Evolutionary conservation across 2,888 invertebrate species (phyloP).

Genomic region (Ernsta delagoae): DNA sequence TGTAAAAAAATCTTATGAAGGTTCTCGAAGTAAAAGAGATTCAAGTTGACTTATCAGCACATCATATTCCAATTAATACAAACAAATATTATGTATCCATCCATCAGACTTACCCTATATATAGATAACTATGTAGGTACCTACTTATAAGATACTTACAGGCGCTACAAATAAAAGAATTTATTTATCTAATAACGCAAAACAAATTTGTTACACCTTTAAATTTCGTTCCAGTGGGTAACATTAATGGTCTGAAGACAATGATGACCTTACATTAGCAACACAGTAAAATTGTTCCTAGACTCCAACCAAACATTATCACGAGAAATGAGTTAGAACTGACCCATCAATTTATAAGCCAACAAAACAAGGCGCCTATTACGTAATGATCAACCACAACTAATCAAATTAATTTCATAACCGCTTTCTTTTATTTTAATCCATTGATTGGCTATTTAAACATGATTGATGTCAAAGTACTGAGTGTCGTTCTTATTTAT

Average conservation of each 20-base stretch:
- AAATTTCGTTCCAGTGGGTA: neutral
- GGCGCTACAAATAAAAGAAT: no score
- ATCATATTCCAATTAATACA: no score
- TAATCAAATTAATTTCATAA: conserved; percentile 9
- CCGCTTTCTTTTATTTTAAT: conserved; percentile 11
- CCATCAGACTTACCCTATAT: no score
- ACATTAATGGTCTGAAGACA: neutral
- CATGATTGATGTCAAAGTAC: conserved; percentile 1
- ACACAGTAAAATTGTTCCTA: neutral
- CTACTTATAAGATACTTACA: no score
- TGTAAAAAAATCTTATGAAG: no score
- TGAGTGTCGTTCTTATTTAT: no score
- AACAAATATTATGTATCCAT: no score
- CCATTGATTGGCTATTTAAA: neutral
- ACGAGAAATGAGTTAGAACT: neutral
- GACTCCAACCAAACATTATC: neutral
- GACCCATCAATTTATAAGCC: neutral
- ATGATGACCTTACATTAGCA: neutral
- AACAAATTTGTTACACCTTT: neutral
- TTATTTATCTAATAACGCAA: neutral
- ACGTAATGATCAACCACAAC: neutral
- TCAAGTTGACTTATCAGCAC: no score
- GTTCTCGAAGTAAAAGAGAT: no score
- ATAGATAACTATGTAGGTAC: no score
- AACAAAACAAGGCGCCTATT: conserved; percentile 5